Evolutionary conservation across 2,113 vertebrate species (phyloP).

Genomic region (Candoia aspera): DNA sequence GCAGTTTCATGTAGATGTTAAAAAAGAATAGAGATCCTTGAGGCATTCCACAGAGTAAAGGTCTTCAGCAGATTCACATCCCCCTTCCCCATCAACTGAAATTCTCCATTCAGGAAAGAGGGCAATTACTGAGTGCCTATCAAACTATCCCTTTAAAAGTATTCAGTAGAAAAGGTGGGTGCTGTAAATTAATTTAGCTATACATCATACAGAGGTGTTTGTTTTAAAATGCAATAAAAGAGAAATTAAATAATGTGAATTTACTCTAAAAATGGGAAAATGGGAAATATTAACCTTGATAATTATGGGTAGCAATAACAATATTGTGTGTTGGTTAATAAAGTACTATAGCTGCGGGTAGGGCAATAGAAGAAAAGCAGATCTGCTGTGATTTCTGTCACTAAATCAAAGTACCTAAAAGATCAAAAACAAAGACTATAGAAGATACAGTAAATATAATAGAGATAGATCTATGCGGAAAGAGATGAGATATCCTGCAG

Average conservation of each 20-base stretch:
- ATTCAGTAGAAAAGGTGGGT: not conserved
- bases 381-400: not conserved
- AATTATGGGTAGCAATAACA: not conserved
- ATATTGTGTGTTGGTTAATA: not conserved
- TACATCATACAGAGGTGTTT: not conserved
- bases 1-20: not conserved
- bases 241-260: not conserved
- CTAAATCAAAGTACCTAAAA: not conserved
- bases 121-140: not conserved
- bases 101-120: not conserved
- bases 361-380: not conserved
- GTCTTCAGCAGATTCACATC: not conserved
- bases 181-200: not conserved
- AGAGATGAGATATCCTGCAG: not conserved
- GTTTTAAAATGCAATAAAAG: not conserved
- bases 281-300: not conserved
- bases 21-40: not conserved
- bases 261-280: not conserved
- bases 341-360: not conserved
- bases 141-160: not conserved
- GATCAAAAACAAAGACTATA: not conserved
- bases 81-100: not conserved
- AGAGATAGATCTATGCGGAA: not conserved
- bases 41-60: not conserved
- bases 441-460: not conserved